A percentile compares a stretch with the other conserved stretches of the same genome.
These are phyloP conservation scores for Apteryx mantelli DNA, from an alignment of 2,113 vertebrate genomes.

Conservation along the genomic window DNA sequence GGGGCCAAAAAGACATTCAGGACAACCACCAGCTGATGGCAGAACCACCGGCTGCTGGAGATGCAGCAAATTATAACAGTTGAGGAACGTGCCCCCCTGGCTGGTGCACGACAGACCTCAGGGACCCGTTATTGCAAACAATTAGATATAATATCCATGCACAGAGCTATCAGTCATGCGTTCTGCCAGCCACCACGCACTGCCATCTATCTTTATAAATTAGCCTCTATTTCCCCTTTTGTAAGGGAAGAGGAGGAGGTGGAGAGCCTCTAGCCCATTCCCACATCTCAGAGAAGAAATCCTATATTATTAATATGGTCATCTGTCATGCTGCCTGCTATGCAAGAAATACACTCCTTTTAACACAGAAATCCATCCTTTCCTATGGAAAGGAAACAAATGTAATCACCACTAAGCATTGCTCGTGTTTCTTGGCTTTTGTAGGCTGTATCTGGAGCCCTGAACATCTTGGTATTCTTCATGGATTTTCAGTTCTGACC, in stretches of 20 bases:
- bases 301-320: not conserved
- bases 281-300: constrained; percentile 23
- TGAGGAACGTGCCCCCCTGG: not conserved
- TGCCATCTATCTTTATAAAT: not conserved
- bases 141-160: not conserved
- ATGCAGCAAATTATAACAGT: not conserved
- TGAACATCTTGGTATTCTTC: not conserved
- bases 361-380: constrained; percentile 21
- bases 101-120: not conserved
- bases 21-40: not conserved
- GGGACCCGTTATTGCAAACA: not conserved
- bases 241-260: not conserved
- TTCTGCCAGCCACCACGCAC: not conserved
- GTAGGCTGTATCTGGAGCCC: not conserved
- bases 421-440: not conserved
- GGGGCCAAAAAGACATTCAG: not conserved
- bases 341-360: not conserved
- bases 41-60: fast-evolving
- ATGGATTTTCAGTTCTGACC: constrained; percentile 14
- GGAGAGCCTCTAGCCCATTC: not conserved
- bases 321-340: not conserved
- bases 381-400: constrained; percentile 22
- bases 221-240: not conserved
- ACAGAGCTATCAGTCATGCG: not conserved
- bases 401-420: not conserved